Base-by-base conservation (phyloP, 2,888 invertebrate species). In the Harpalus rubripes region DNA sequence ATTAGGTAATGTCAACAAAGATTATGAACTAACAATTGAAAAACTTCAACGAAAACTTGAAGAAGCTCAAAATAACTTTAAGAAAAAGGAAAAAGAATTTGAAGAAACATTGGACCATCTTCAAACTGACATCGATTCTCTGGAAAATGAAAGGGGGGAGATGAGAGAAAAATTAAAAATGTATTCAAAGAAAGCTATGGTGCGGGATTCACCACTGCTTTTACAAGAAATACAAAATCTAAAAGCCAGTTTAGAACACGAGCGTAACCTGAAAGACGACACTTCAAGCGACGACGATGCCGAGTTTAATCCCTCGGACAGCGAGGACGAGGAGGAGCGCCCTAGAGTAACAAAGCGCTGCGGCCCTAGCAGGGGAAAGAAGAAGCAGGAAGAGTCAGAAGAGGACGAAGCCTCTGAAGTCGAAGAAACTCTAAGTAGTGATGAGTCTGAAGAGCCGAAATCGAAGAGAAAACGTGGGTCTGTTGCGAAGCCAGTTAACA, bases 21-120 rank as follows among this genome's bases (percentile, higher is more conserved):
- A 98, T 89, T 94, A 96, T 74, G 97, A 97, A 89, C 92, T 96
- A 85, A 93, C 94, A 7, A 95, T 96, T 1, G 96, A 97, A 88
- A 96, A 96, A 88, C 91, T 97, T 87, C 96, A 98, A 92, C 92
- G 97, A 78, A 95, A 97, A 89, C 92, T 97, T 79, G 99, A 99
- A 85, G 98, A 99, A 88, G 94, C 96, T 0, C 94, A 95, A 85
- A 95, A 95, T 88, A 95, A 96, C 88, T 93, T 98, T 59, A 96
- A 96, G 91, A 93, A 97, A 89, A 98, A 97, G 90, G 97, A 98
- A 90, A 98, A 98, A 91, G 99, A 99, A 90, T 99, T 97, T 91
- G 99, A 99, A 90, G 98, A 98, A 90, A 98, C 99, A 0, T 95
- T 99, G 95, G 98, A 99, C 90, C 97, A 98, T 87, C 92, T 99